Conservation (phyloP, 2,888 invertebrate species). For the Desoria tigrina region DNA sequence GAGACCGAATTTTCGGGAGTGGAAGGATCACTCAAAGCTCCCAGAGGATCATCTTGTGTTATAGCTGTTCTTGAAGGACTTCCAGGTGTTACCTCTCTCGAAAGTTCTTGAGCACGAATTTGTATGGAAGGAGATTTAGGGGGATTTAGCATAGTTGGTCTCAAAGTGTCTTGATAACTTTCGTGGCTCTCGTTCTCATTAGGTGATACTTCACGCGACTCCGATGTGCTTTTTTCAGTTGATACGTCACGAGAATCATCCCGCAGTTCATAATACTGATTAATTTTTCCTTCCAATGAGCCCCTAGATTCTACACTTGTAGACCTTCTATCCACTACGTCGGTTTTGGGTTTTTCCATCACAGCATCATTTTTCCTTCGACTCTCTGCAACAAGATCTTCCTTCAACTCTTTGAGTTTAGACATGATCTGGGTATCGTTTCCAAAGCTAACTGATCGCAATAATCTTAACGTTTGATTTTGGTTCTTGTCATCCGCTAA, state of each 20-base stretch:
- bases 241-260: constrained; percentile 9
- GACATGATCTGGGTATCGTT: constrained; percentile 72
- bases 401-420: constrained; percentile 53
- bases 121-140: constrained; percentile 42
- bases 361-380: background rate
- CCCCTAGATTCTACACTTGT: constrained; percentile 48
- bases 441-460: constrained; percentile 71
- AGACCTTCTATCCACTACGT: constrained; percentile 21
- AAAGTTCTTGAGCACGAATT: constrained; percentile 21
- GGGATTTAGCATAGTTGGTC: constrained; percentile 26
- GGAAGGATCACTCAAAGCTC: constrained; percentile 66
- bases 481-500: constrained; percentile 30
- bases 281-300: constrained; percentile 50
- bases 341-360: background rate
- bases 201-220: constrained; percentile 50
- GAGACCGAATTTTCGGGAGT: constrained; percentile 22
- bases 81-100: constrained; percentile 59
- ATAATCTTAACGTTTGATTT: constrained; percentile 42
- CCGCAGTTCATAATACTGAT: constrained; percentile 46
- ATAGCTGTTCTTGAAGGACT: constrained; percentile 74
- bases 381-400: constrained; percentile 40
- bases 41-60: constrained; percentile 87
- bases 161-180: constrained; percentile 39
- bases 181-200: constrained; percentile 44
- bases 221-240: constrained; percentile 30